Conservation (phyloP, 1,140 invertebrate species). For the Danaus plexippus region DNA sequence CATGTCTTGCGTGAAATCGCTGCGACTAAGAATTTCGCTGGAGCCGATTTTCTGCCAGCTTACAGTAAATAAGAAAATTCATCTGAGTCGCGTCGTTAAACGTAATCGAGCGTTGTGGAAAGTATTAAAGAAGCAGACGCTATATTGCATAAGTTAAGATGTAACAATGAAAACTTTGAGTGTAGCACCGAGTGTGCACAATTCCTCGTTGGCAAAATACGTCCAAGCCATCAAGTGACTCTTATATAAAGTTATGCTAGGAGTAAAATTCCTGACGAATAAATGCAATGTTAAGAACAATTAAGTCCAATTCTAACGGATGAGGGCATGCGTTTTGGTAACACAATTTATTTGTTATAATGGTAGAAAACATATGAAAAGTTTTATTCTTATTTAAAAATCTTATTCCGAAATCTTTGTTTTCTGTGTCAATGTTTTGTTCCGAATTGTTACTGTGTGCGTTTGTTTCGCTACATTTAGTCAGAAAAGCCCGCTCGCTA, state of each 20-base stretch:
- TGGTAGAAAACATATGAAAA: constrained; percentile 2
- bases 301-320: too few species aligned
- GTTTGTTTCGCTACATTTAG: constrained; percentile 54
- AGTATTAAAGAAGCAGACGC: constrained; percentile 68
- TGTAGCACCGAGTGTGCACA: constrained; percentile 56
- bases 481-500: constrained; percentile 37
- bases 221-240: constrained; percentile 37
- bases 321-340: too few species aligned
- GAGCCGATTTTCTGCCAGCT: constrained; percentile 50
- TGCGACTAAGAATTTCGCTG: constrained; percentile 42
- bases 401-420: constrained; percentile 37
- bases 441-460: constrained; percentile 32
- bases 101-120: constrained; percentile 65
- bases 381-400: constrained; percentile 30
- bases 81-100: constrained; percentile 60
- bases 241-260: constrained; percentile 26
- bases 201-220: constrained; percentile 55
- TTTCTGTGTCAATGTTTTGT: constrained; percentile 40
- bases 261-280: constrained; percentile 11
- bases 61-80: constrained; percentile 68
- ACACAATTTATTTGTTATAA: too few species aligned
- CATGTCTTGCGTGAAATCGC: constrained; percentile 53
- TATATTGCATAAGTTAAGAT: constrained; percentile 70
- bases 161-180: constrained; percentile 67
- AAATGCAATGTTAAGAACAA: too few species aligned